Evolutionary conservation across 2,888 invertebrate species (phyloP).

Genomic region (Sisyra terminalis): DNA sequence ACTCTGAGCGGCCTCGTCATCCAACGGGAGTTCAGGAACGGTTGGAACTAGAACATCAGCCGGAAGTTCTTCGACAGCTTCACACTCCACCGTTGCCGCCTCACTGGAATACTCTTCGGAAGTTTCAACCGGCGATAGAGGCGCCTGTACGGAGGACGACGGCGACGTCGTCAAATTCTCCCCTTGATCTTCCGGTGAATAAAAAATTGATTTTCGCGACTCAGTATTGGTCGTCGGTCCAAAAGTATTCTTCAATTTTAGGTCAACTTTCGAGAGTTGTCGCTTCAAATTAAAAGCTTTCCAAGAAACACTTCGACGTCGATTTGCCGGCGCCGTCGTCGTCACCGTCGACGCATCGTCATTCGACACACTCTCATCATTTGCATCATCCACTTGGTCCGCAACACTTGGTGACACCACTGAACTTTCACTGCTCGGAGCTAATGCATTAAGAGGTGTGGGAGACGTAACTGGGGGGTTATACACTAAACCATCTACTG

Average conservation of each 20-base stretch:
- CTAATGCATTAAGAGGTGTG: background rate
- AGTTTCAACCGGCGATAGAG: constrained; percentile 21
- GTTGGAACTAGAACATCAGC: background rate
- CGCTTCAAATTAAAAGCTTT: constrained; percentile 67
- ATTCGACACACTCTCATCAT: constrained; percentile 16
- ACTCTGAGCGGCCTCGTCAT: no score
- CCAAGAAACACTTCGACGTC: constrained; percentile 53
- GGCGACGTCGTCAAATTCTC: constrained; percentile 21
- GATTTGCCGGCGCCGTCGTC: constrained; percentile 14
- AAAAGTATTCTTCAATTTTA: constrained; percentile 53
- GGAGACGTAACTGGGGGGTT: background rate
- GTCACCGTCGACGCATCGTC: constrained; percentile 16
- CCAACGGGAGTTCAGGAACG: no score
- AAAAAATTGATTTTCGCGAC: constrained; percentile 23
- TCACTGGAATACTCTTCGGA: constrained; percentile 10
- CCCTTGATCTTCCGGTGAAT: constrained; percentile 21
- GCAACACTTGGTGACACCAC: constrained; percentile 19
- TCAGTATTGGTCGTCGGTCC: constrained; percentile 23
- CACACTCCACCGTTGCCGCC: constrained; percentile 7
- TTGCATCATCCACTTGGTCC: constrained; percentile 14
- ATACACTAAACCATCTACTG: constrained; percentile 1
- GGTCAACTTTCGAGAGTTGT: constrained; percentile 63
- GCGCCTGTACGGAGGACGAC: constrained; percentile 23
- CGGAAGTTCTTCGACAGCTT: constrained; percentile 5
- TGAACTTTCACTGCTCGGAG: constrained; percentile 23